Base-by-base conservation (phyloP, 2,797 vertebrate species). In the Apogon hyalosoma region DNA sequence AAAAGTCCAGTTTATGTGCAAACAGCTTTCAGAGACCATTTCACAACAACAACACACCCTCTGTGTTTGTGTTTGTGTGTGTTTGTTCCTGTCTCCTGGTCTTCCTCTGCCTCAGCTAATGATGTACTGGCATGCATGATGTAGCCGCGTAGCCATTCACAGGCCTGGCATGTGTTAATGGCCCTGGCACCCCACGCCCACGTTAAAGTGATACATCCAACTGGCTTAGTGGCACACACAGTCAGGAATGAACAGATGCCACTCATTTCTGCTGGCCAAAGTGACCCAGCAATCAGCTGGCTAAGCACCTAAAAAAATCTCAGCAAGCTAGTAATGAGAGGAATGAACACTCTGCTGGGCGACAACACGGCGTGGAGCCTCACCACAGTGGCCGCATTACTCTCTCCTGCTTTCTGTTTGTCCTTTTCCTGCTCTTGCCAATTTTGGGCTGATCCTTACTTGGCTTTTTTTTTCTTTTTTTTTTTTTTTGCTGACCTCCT, bases 261-360 rank as follows among this genome's bases (percentile, higher is more conserved):
- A 73, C 79, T 87, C 77, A 82, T 70, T 84, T 76, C 63, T 36
- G 47, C 59, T 2, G 66, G 85, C 78, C 83, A 90, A 86, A 88
- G 81, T 87, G 83, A 84, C 86, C 84, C 77, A 50, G 73, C 73
- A 54, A 88, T 88, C 81, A 84, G 83, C 84, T 82, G 84, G 84
- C 83, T 66, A 77, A 86, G 80, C 73, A 85, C 74, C 75, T 79
- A 58, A 64, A 85, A 85, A 80, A 73, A 80, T 60, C 67, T 64
- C 64, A 74, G 75, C 69, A 40, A 72, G 72, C 62, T 13, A 31
- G 63, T 71, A 82, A 86, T 67, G 77, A 76, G 75, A 79, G 77
- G 78, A 77, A 33, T 58, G 52, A 63, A 67, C 28, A 48, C 64
- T 83, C 69, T 42, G 7, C 73, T 75, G 64, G 82, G 73, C 47